These are phyloP conservation scores for Augochlora pura DNA, from an alignment of 1,140 invertebrate genomes.

Conservation along the genomic window DNA sequence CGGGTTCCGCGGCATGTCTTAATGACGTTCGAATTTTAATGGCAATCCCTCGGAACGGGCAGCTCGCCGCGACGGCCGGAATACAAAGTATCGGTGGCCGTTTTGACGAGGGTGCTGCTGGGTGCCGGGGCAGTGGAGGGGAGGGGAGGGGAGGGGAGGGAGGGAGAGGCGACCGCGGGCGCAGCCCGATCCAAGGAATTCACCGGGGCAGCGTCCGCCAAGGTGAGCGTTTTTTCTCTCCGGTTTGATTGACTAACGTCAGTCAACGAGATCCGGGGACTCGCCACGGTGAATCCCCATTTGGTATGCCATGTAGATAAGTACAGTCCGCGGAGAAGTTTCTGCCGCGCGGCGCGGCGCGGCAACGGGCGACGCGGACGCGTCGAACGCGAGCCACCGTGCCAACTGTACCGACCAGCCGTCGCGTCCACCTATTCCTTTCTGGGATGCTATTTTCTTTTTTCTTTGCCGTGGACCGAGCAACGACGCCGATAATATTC, in stretches of 20 bases:
- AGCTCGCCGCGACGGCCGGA: not conserved
- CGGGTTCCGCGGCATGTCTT: slow-evolving; percentile 36
- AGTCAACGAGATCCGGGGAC: slow-evolving; percentile 71
- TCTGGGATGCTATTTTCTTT: slow-evolving; percentile 43
- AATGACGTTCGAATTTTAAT: slow-evolving; percentile 49
- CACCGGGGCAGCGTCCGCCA: slow-evolving; percentile 70
- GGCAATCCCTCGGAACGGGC: slow-evolving; percentile 16
- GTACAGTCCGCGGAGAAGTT: slow-evolving; percentile 67
- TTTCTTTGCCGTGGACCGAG: not conserved
- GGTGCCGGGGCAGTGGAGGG: too few relatives aligned
- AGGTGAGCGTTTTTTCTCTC: slow-evolving; percentile 77
- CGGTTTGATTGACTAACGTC: slow-evolving; percentile 79
- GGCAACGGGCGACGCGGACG: not conserved
- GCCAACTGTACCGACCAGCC: slow-evolving; percentile 46
- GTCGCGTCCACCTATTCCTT: slow-evolving; percentile 59
- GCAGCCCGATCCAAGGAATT: slow-evolving; percentile 69
- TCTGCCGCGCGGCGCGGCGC: not conserved
- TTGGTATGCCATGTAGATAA: slow-evolving; percentile 79
- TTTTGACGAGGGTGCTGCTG: slow-evolving; percentile 52
- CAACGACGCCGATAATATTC: slow-evolving; percentile 35
- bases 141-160: too few relatives aligned
- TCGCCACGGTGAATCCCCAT: slow-evolving; percentile 72
- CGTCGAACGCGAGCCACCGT: not conserved
- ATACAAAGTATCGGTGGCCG: slow-evolving; percentile 42
- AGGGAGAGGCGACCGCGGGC: slow-evolving; percentile 49